Base-by-base conservation (phyloP, 2,113 vertebrate genomes). In the Thalassoma bifasciatum region DNA sequence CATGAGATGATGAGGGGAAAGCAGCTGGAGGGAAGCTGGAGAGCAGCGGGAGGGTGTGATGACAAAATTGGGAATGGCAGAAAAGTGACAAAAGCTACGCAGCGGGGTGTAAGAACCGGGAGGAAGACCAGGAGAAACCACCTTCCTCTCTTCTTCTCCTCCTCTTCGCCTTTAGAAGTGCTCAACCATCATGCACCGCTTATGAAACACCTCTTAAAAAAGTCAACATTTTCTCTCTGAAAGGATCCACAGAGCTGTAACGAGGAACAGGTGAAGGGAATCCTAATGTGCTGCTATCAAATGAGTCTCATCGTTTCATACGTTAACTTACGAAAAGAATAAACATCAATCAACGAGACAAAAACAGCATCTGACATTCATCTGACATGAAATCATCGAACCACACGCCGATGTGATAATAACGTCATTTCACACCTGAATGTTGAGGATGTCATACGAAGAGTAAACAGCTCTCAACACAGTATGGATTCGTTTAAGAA, bases 21-120 rank as follows among this genome's bases (percentile, higher is more conserved):
- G 67, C 53, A 52, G 67, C 58, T 53, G 3, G n/a, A 47, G 53
- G 61, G 36, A 72, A 37, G 62, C 34, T 56, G 46, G 44, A 24
- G 46, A 85, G 62, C 75, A 64, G 78, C 75, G 60, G 71, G 63
- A 66, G 58, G 75, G 22, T 66, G 63, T 61, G 65, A 79, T 79
- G 75, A 82, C 51, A 78, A 74, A 69, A 81, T 50, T 61, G 66
- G 65, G 72, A 42, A 75, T 60, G 62, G 62, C 70, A 75, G 57
- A 57, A 58, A 69, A 60, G 38, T 72, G 68, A 78, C 72, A 76
- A 77, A 72, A 76, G n/a, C 7, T 14, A 65, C 47, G 52, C 44
- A 59, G 75, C 47, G 2, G 63, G 71, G 52, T 24, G 46, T 38
- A 47, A 46, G 47, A 65, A 71, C 12, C 37, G 46, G 30, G 30